Conservation (phyloP, 2,797 vertebrate species). For the Heterohyrax brucei region DNA sequence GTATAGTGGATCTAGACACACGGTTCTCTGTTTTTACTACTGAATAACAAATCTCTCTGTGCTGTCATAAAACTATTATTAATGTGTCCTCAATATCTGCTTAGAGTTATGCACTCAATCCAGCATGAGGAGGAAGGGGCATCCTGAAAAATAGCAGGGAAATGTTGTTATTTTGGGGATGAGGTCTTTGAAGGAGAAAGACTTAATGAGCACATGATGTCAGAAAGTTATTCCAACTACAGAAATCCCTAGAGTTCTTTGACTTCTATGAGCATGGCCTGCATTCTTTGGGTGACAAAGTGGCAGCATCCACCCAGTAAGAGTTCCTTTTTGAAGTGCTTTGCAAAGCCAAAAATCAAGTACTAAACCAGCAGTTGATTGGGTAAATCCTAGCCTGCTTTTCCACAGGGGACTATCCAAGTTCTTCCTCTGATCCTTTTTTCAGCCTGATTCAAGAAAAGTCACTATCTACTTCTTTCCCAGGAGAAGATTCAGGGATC, state of each 20-base stretch:
- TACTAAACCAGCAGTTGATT: not conserved
- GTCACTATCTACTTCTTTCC: conserved; percentile 67
- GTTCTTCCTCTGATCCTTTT: conserved; percentile 55
- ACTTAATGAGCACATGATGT: not conserved
- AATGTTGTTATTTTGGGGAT: conserved; percentile 12
- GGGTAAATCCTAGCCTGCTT: conserved; percentile 41
- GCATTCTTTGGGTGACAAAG: conserved; percentile 31
- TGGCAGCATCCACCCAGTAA: not conserved
- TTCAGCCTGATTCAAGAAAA: conserved; percentile 73
- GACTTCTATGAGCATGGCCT: not conserved
- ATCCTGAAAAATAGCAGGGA: not conserved
- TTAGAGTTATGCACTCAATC: not conserved
- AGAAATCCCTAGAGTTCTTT: not conserved
- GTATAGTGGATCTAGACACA: not conserved
- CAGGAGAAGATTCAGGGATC: conserved; percentile 73
- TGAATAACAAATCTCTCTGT: not conserved
- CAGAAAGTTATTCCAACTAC: conserved; percentile 39
- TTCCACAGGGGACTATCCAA: conserved; percentile 51
- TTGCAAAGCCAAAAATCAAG: not conserved
- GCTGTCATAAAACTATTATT: not conserved
- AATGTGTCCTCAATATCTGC: not conserved
- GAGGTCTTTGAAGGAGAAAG: conserved; percentile 41
- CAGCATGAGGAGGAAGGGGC: not conserved
- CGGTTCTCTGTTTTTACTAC: not conserved
- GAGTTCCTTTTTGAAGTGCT: conserved; percentile 18